A percentile compares a stretch with the other conserved stretches of the same genome.
Conservation (phyloP, 2,888 invertebrate genomes). For the Palloptera scutellata region DNA sequence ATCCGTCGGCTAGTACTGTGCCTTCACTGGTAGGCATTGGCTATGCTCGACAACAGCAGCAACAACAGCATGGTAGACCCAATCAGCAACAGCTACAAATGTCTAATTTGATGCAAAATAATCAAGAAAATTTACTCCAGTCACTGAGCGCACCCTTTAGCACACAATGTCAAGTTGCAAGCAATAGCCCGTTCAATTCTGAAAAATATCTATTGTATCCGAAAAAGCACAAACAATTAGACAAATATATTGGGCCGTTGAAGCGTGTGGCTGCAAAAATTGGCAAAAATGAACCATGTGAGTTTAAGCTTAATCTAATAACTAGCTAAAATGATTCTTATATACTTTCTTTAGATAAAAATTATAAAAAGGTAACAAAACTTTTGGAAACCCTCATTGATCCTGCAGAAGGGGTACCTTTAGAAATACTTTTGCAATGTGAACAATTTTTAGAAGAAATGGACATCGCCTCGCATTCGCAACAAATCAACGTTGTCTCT, state of each 20-base stretch:
- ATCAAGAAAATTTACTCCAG: constrained; percentile 71
- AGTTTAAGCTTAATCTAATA: constrained; percentile 18
- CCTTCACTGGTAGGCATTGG: constrained; percentile 58
- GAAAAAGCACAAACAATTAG: constrained; percentile 91
- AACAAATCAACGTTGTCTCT: constrained; percentile 58
- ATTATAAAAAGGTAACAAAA: constrained; percentile 88
- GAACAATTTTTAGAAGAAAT: constrained; percentile 89
- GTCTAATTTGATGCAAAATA: constrained; percentile 67
- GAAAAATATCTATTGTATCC: constrained; percentile 90
- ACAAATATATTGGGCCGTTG: constrained; percentile 93
- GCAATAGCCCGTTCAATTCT: constrained; percentile 72
- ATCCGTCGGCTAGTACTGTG: constrained; percentile 74
- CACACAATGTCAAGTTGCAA: constrained; percentile 72
- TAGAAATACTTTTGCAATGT: constrained; percentile 91
- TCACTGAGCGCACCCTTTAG: constrained; percentile 87
- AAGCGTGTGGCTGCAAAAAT: constrained; percentile 88
- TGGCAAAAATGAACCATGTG: constrained; percentile 77
- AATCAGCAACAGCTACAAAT: constrained; percentile 67
- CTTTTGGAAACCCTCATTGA: constrained; percentile 89
- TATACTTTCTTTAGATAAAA: constrained; percentile 71
- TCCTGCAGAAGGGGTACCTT: constrained; percentile 85
- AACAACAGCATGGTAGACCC: constrained; percentile 48
- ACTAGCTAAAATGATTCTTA: background rate
- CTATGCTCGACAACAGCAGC: constrained; percentile 48
- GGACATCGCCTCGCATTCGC: constrained; percentile 58